A percentile compares a stretch with the other conserved stretches of the same genome.
Conservation (phyloP, 2,888 invertebrate genomes). For the Euzetes globulus region DNA sequence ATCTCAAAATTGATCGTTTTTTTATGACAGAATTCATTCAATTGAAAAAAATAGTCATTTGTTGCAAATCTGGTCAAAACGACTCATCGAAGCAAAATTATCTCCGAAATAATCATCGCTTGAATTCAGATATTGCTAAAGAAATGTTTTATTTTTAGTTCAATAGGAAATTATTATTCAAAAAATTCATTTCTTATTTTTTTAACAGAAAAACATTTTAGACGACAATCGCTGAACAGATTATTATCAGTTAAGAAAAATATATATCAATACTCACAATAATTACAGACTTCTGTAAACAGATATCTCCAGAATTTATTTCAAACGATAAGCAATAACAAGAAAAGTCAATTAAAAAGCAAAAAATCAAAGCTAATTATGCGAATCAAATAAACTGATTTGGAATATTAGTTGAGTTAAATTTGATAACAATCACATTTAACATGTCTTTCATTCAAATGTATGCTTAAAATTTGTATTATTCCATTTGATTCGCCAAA, state of each 20-base stretch:
- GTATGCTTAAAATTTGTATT: neutral
- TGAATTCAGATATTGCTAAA: too few species aligned
- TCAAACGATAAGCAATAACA: neutral
- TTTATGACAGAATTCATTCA: neutral
- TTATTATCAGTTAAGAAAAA: too few species aligned
- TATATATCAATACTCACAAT: neutral
- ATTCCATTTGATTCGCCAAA: neutral
- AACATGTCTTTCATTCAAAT: neutral
- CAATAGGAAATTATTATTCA: too few species aligned
- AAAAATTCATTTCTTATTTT: too few species aligned
- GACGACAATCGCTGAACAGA: too few species aligned
- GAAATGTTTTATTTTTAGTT: too few species aligned
- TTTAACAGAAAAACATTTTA: too few species aligned
- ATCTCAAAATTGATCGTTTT: neutral
- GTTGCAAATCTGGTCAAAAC: neutral
- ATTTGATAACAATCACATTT: neutral
- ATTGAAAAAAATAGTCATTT: neutral
- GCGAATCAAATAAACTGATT: neutral
- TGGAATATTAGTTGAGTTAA: neutral
- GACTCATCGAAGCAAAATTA: neutral
- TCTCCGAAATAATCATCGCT: neutral
- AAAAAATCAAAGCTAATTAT: neutral
- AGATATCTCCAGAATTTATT: neutral
- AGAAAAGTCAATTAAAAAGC: neutral
- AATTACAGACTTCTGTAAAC: neutral